Base-by-base conservation (phyloP, 2,888 invertebrate species). In the Synergus japonicus region DNA sequence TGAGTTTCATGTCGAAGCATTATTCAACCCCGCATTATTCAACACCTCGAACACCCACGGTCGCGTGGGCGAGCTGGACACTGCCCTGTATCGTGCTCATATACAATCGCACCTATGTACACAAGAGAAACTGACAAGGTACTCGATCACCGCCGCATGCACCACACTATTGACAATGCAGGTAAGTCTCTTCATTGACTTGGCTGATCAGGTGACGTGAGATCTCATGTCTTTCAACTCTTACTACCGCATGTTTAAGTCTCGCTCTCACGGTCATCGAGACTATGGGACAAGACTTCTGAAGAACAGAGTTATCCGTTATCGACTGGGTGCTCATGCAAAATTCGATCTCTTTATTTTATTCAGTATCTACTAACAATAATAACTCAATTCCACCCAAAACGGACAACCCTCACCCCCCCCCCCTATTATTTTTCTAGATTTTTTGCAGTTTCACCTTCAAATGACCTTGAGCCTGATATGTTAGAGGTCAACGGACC, bases 41-140 rank as follows among this genome's bases (percentile, higher is more conserved):
- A 88, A 87, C 85, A 85, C 84, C 84, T 82, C 76, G 84, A 79
- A 84, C 84, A 85, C 85, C 83, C 82, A 83, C 84, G 82, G 77
- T 80, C 78, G 79, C 84, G 84, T 84, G 78, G 84, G 83, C 76
- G 83, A 77, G 69, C 76, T 80, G 79, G 83, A 81, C 79, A 83
- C 46, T 60, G 79, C 54, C 43, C 64, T 37, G 49, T 37, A 29
- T 63, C 63, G 49, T 46, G 46, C 49, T 37, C 63, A 13, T 76
- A 76, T 76, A 63, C 37, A 63, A 37, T 22, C 58, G 22, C 63
- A 60, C 37, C 43, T 60, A 76, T 60, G 18, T 43, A 60, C 29
- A 54, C 76, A 76, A 79, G 76, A 63, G 76, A 49, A 67, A 60
- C 76, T 49, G 73, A 79, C 79, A 79, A 65, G 79, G 58, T 67